phyloP scores from a whole-genome alignment of 1,140 invertebrate genomes.

The Octopus sinensis region DNA sequence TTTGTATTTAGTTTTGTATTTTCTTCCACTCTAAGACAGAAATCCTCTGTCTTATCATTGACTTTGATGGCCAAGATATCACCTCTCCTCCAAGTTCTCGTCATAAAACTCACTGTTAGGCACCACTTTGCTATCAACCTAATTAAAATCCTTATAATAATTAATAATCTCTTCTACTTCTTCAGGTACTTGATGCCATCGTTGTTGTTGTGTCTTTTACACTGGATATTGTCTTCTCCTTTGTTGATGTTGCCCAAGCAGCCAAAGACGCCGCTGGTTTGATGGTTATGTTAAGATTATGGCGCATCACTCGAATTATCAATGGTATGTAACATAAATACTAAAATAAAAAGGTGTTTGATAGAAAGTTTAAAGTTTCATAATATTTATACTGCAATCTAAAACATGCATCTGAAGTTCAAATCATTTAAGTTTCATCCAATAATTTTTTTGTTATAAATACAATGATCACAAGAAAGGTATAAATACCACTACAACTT shows the following conservation, averaged over 20 bases:
- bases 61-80: no score
- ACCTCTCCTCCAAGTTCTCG: no score
- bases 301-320: slow-evolving; percentile 51
- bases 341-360: neutral
- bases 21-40: no score
- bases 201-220: slow-evolving; percentile 53
- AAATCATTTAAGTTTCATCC: no score
- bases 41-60: no score
- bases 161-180: neutral
- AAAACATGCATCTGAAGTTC: neutral
- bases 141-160: no score
- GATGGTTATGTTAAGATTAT: slow-evolving; percentile 48
- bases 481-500: no score
- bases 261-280: slow-evolving; percentile 40
- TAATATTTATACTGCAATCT: neutral
- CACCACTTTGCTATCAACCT: no score
- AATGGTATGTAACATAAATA: slow-evolving; percentile 42
- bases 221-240: slow-evolving; percentile 45
- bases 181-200: slow-evolving; percentile 52
- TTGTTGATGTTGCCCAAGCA: slow-evolving; percentile 30
- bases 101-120: no score
- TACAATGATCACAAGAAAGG: no score
- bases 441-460: no score
- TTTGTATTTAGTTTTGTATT: no score
- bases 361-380: neutral